phyloP scores from a whole-genome alignment of 2,888 invertebrate species.

The Parapristionchus giblindavisi region DNA sequence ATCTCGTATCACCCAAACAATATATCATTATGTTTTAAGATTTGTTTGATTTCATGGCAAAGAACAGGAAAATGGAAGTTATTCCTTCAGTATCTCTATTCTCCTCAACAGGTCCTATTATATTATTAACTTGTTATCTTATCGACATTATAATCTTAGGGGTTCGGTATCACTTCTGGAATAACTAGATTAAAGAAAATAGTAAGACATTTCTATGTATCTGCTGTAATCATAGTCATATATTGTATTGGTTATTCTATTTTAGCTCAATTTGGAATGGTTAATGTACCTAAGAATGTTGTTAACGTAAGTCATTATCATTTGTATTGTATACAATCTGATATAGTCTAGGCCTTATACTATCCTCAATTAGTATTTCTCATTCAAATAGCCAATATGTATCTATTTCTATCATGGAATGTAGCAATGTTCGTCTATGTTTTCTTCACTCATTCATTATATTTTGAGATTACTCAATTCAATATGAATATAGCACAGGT shows the following conservation, averaged over 20 bases:
- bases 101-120: slow-evolving; percentile 5
- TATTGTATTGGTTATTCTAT: background rate
- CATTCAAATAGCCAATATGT: slow-evolving; percentile 29
- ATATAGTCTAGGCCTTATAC: slow-evolving; percentile 20
- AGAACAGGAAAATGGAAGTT: slow-evolving; percentile 9
- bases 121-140: no score
- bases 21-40: background rate
- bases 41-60: slow-evolving; percentile 7
- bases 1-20: no score
- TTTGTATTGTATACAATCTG: background rate
- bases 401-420: slow-evolving; percentile 28
- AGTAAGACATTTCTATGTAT: slow-evolving; percentile 6
- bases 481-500: slow-evolving; percentile 31
- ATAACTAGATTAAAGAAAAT: slow-evolving; percentile 8
- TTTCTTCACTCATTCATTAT: slow-evolving; percentile 37
- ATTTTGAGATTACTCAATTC: slow-evolving; percentile 38
- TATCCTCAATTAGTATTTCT: slow-evolving; percentile 14
- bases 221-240: background rate
- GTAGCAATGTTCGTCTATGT: slow-evolving; percentile 40
- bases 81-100: slow-evolving; percentile 24
- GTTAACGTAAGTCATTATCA: background rate
- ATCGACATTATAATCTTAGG: no score
- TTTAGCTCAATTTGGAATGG: slow-evolving; percentile 14
- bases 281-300: background rate
- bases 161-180: slow-evolving; percentile 16